Percentiles rank a stretch among this genome's conserved stretches.
Conservation (phyloP, 1,140 invertebrate species). For the Pogonomyrmex californicus region DNA sequence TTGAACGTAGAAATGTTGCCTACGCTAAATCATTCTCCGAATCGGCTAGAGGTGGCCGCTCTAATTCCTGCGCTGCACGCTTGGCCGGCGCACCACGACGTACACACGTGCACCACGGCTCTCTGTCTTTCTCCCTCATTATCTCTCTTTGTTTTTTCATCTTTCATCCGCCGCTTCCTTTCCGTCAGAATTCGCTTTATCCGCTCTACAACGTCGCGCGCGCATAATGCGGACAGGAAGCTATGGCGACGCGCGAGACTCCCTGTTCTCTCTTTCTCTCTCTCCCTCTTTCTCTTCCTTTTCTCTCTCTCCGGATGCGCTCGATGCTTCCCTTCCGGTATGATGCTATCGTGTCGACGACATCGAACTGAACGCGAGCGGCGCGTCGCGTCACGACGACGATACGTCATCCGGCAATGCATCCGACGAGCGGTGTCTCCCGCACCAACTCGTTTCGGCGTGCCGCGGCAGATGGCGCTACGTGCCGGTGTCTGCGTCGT, state of each 20-base stretch:
- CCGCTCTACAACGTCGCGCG: conserved; percentile 64
- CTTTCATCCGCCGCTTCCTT: conserved; percentile 15
- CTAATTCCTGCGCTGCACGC: conserved; percentile 46
- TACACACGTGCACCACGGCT: not conserved
- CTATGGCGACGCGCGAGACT: conserved; percentile 56
- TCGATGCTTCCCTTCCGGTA: conserved; percentile 73
- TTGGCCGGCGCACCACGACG: conserved; percentile 37
- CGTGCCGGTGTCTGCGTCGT: conserved; percentile 17
- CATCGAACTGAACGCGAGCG: conserved; percentile 28
- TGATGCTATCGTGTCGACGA: conserved; percentile 2
- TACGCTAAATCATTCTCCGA: conserved; percentile 40
- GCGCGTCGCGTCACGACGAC: conserved; percentile 19
- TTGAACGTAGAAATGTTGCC: conserved; percentile 20
- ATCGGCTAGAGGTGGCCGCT: conserved; percentile 31
- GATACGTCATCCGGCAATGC: conserved; percentile 13
- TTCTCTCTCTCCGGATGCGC: conserved; percentile 72
- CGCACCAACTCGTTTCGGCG: conserved; percentile 1
- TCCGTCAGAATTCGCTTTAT: conserved; percentile 62
- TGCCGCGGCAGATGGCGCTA: conserved; percentile 53
- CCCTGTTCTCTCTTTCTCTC: not conserved
- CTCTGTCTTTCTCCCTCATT: not conserved
- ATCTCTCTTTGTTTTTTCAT: not conserved
- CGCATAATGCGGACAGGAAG: conserved; percentile 71
- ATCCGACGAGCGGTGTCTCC: conserved; percentile 24
- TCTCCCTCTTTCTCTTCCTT: not conserved